phyloP scores from a whole-genome alignment of 2,797 vertebrate genomes.

The Nothura maculosa region DNA sequence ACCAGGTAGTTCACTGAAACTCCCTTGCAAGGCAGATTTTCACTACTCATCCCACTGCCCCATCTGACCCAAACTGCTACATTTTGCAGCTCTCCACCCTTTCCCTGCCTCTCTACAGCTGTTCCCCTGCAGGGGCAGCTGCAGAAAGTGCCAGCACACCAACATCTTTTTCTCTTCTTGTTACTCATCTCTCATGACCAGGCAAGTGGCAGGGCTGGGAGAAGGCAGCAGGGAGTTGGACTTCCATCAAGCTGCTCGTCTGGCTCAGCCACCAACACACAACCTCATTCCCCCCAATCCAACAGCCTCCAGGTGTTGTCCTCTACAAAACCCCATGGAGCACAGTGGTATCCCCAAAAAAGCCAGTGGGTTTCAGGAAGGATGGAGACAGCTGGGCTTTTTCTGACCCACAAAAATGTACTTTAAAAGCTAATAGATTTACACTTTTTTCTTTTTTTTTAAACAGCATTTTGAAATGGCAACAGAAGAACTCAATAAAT shows the following conservation, averaged over 20 bases:
- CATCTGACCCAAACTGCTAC: background rate
- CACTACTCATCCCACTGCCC: background rate
- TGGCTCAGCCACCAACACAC: background rate
- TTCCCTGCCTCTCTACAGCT: background rate
- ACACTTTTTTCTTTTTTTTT: conserved; percentile 49
- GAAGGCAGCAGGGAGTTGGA: too few relatives aligned
- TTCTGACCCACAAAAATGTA: conserved; percentile 27
- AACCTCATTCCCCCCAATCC: too few relatives aligned
- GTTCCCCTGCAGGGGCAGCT: rapidly evolving
- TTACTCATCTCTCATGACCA: background rate
- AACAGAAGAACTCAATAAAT: conserved; percentile 69
- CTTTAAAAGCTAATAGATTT: conserved; percentile 48
- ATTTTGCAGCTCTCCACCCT: background rate
- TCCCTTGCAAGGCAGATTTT: background rate
- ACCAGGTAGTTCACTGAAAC: background rate
- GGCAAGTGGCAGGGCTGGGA: background rate
- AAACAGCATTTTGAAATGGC: conserved; percentile 52
- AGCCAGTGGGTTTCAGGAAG: background rate
- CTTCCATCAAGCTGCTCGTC: background rate
- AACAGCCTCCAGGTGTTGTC: background rate
- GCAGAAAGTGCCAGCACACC: background rate
- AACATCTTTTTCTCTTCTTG: background rate
- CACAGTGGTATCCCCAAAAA: background rate
- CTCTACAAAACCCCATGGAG: background rate
- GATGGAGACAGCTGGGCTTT: background rate